Evolutionary conservation across 2,113 vertebrate species (phyloP).

Genomic region (Pipa parva): DNA sequence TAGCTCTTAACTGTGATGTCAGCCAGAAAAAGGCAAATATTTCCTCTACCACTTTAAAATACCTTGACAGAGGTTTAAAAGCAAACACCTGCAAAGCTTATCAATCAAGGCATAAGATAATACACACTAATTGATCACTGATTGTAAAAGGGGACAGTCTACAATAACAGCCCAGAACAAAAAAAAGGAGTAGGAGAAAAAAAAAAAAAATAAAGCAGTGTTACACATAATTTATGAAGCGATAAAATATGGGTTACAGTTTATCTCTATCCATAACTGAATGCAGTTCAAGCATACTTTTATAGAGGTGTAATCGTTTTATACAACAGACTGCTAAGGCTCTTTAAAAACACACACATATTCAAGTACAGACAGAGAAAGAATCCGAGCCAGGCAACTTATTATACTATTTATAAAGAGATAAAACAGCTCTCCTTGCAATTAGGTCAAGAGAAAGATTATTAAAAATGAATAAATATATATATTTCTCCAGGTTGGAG

Average conservation of each 20-base stretch:
- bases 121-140: conserved; percentile 30
- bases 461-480: not conserved
- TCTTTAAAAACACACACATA: conserved; percentile 11
- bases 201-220: not conserved
- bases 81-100: conserved; percentile 35
- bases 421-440: not conserved
- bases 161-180: conserved; percentile 9
- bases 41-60: conserved; percentile 27
- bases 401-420: not conserved
- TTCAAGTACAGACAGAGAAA: not conserved
- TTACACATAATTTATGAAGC: conserved; percentile 37
- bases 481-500: too few species aligned
- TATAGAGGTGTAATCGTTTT: conserved; percentile 22
- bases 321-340: conserved; percentile 8
- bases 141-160: conserved; percentile 22
- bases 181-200: not conserved
- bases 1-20: conserved; percentile 13
- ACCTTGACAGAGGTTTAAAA: conserved; percentile 37
- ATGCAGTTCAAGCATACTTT: conserved; percentile 11
- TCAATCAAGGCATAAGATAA: conserved; percentile 31
- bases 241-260: conserved; percentile 42
- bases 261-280: conserved; percentile 22
- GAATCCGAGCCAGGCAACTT: not conserved
- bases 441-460: not conserved
- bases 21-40: conserved; percentile 15